Evolutionary conservation across 2,113 vertebrate species (phyloP).

Genomic region (Pseudorhombus dupliciocellatus): DNA sequence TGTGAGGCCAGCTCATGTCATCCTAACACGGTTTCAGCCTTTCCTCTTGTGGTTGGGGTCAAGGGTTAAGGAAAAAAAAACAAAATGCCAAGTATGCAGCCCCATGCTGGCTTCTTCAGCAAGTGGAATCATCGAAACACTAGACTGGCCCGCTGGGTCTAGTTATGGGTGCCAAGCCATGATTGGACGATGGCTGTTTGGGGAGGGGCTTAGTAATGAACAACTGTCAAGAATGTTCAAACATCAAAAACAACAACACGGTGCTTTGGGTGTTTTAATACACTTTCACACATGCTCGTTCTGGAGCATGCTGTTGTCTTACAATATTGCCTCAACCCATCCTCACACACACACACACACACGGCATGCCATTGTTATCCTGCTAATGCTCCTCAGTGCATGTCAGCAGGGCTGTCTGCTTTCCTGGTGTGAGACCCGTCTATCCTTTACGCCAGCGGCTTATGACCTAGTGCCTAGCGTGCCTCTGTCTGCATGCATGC

Average conservation of each 20-base stretch:
- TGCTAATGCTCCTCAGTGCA: conserved; percentile 44
- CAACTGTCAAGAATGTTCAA: conserved; percentile 2
- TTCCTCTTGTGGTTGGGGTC: not conserved
- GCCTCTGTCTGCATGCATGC: conserved; percentile 59
- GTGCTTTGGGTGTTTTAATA: not conserved
- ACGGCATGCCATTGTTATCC: conserved; percentile 54
- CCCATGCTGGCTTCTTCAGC: not conserved
- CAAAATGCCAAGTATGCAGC: not conserved
- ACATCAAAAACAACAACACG: conserved; percentile 4
- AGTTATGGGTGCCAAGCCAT: not conserved
- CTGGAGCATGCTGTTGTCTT: conserved; percentile 17
- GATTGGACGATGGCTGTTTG: not conserved
- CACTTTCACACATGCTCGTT: conserved; percentile 9
- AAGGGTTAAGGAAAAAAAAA: not conserved
- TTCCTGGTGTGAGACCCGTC: conserved; percentile 69
- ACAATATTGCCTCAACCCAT: conserved; percentile 2
- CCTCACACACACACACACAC: conserved; percentile 7
- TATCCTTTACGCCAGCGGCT: conserved; percentile 69
- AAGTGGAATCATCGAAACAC: not conserved
- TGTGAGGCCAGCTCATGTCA: too few species aligned
- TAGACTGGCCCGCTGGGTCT: not conserved
- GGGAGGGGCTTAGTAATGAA: not conserved
- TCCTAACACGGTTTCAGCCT: too few species aligned
- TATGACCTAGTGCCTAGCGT: conserved; percentile 69
- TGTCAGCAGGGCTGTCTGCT: conserved; percentile 56